phyloP scores from a whole-genome alignment of 2,113 vertebrate species.

The Otolemur garnettii region DNA sequence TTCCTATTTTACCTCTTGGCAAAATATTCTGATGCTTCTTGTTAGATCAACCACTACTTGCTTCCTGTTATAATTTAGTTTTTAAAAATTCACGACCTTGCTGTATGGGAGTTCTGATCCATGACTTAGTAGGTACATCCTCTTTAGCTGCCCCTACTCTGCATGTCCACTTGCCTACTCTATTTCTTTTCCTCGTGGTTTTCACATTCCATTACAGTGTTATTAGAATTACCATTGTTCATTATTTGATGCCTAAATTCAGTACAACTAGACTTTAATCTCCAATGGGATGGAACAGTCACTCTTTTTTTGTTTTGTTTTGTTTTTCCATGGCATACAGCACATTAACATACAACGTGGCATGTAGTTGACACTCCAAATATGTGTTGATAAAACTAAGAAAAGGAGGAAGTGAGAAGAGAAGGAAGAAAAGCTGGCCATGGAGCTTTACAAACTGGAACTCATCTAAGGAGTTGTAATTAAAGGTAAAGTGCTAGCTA shows the following conservation, averaged over 20 bases:
- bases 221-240: not conserved
- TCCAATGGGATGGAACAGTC: not conserved
- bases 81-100: not conserved
- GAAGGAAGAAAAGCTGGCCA: not conserved
- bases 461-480: not conserved
- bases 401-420: not conserved
- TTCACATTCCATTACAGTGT: not conserved
- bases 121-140: not conserved
- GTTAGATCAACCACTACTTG: not conserved
- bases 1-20: not conserved
- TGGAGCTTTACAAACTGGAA: not conserved
- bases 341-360: not conserved
- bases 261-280: not conserved
- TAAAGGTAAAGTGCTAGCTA: not conserved
- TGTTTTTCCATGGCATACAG: not conserved
- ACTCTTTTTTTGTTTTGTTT: not conserved
- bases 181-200: not conserved
- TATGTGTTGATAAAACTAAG: not conserved
- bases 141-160: rapidly evolving
- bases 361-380: not conserved
- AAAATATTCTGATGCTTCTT: not conserved
- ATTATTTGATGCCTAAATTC: not conserved
- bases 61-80: not conserved
- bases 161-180: not conserved
- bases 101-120: not conserved